phyloP scores from a whole-genome alignment of 2,888 invertebrate genomes.

The Brachyopa scutellaris region DNA sequence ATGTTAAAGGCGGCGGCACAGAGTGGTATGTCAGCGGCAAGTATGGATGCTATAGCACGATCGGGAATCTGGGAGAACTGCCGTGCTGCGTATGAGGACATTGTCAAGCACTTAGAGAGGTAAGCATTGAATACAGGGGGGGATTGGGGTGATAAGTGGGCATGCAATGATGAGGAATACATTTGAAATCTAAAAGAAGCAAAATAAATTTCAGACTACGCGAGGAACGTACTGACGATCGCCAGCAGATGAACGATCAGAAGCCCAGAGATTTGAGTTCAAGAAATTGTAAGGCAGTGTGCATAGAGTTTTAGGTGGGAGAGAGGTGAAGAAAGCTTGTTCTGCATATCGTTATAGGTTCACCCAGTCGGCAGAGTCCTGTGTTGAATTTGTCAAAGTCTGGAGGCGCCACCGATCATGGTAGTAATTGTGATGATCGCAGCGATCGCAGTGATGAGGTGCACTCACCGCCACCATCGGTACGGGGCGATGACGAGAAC shows the following conservation, averaged over 20 bases:
- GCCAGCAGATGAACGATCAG: slow-evolving; percentile 91
- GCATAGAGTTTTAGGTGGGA: not conserved
- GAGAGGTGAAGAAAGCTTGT: not conserved
- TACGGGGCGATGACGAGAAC: slow-evolving; percentile 88
- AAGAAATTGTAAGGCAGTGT: slow-evolving; percentile 88
- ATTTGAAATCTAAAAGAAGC: slow-evolving; percentile 69
- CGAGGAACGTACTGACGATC: slow-evolving; percentile 93
- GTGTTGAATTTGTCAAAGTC: slow-evolving; percentile 95
- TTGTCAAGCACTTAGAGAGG: slow-evolving; percentile 97
- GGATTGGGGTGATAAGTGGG: not conserved
- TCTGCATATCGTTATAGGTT: slow-evolving; percentile 81
- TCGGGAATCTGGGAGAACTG: slow-evolving; percentile 97
- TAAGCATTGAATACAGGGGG: slow-evolving; percentile 84
- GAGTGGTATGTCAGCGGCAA: slow-evolving; percentile 86
- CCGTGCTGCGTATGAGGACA: slow-evolving; percentile 96
- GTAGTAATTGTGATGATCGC: slow-evolving; percentile 85
- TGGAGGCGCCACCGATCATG: slow-evolving; percentile 87
- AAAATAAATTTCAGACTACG: slow-evolving; percentile 85
- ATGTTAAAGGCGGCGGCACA: slow-evolving; percentile 89
- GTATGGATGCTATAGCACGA: slow-evolving; percentile 95
- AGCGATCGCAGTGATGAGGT: slow-evolving; percentile 85
- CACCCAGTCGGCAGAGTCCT: slow-evolving; percentile 95
- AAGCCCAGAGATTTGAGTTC: slow-evolving; percentile 93
- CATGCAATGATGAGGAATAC: slow-evolving; percentile 23
- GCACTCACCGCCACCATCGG: slow-evolving; percentile 85